Conservation (phyloP, 2,113 vertebrate genomes). For the Orthonyx spaldingii region DNA sequence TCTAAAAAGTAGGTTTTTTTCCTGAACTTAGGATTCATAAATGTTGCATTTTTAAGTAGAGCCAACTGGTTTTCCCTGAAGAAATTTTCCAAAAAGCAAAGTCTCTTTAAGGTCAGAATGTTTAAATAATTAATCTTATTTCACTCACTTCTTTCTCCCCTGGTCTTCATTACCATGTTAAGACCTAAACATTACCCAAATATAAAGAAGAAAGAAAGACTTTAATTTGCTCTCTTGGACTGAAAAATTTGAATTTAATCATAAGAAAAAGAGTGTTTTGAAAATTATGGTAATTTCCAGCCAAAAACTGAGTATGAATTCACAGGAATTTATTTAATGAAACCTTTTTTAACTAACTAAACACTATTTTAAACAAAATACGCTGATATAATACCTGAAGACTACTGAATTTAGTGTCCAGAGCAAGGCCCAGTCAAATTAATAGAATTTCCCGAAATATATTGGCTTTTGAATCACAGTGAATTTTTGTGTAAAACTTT, state of each 20-base stretch:
- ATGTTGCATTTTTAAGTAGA: not conserved
- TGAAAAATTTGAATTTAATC: not conserved
- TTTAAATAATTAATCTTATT: not conserved
- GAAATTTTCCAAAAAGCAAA: not conserved
- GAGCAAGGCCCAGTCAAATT: not conserved
- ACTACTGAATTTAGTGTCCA: not conserved
- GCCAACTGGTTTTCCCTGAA: not conserved
- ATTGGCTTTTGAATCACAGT: not conserved
- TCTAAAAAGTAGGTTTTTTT: accelerated
- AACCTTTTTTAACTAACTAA: not conserved
- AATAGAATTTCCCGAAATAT: not conserved
- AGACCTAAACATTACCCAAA: not conserved
- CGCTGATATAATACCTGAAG: not conserved
- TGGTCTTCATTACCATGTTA: not conserved
- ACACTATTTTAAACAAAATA: not conserved
- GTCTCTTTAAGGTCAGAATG: not conserved
- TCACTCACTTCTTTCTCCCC: not conserved
- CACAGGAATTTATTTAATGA: not conserved
- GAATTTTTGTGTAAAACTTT: not conserved
- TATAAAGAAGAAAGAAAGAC: not conserved
- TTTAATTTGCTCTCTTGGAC: not conserved
- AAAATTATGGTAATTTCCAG: not conserved
- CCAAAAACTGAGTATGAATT: not conserved
- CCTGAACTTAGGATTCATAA: not conserved
- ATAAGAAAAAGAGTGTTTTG: not conserved